Evolutionary conservation across 2,113 vertebrate species (phyloP), one percentile per base, ranked within the genome.

Genomic region (Myrmecobius fasciatus): DNA sequence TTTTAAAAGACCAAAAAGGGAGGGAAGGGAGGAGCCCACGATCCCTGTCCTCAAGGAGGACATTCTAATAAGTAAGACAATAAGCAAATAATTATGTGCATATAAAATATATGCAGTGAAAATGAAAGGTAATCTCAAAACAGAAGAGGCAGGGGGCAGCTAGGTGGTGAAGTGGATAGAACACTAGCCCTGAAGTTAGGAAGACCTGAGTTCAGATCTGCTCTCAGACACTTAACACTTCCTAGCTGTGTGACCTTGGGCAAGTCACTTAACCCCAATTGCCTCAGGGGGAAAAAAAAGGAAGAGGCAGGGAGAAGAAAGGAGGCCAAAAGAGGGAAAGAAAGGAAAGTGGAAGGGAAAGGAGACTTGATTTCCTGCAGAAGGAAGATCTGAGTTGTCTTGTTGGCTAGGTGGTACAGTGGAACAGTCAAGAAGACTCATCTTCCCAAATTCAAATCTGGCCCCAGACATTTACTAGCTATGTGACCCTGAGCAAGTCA

Each of bases 301-400:
- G 31, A 17, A 67, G 31, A 12, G 31, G 31, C 0, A 67, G 12
- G 12, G 12, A 36, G 31, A 36, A 17, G 31, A 67, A 67, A 90
- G 54, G 36, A 28, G 5, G 51, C 24, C 54, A 0, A 0, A 26
- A 10, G 51, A 36, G 0, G 5, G 46, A 17, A 2, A 5, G 4
- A 7, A 89, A 1, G 31, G 47, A 20, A 53, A 8, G 8, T 0
- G 0, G 0, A 0, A 1, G 11, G 26, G 10, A 0, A 7, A 9
- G 53, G 83, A 53, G 91, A 92, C 91, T 75, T 75, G 5, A 46
- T 89, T 92, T 93, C 91, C 91, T 2, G 20, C 22, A 67, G 56
- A 67, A 60, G 56, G 28, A 36, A 67, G 11, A 36, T 67, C 4
- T 36, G 28, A 67, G 60, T 67, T 36, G 60, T 67, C 60, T 36